Conservation (phyloP, 2,797 vertebrate genomes). For the Siniperca scherzeri region DNA sequence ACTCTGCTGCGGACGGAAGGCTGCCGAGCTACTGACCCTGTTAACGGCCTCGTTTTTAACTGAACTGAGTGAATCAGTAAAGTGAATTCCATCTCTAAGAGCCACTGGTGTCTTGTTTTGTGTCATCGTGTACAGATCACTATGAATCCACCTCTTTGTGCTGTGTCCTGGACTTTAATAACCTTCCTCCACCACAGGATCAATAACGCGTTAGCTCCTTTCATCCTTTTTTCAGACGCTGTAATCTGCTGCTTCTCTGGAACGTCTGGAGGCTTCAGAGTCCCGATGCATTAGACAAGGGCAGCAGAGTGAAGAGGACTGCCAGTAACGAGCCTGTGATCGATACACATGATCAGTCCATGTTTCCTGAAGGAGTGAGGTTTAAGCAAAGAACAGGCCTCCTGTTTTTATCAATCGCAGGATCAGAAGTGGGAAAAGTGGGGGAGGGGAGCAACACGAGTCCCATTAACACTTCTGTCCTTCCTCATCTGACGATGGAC, state of each 20-base stretch:
- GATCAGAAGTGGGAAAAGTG: neutral
- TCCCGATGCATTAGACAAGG: neutral
- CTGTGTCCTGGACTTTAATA: neutral
- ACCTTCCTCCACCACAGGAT: neutral
- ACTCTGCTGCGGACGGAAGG: neutral
- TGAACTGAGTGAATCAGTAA: neutral
- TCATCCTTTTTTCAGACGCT: neutral
- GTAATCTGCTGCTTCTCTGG: conserved; percentile 5
- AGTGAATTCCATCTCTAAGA: neutral
- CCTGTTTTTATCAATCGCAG: neutral
- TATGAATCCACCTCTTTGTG: neutral
- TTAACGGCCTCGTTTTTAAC: neutral
- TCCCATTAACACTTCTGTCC: neutral
- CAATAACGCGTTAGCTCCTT: neutral
- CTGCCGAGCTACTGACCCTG: neutral
- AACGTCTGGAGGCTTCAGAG: neutral
- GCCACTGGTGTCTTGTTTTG: no score
- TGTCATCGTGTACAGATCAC: neutral
- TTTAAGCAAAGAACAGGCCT: conserved; percentile 1
- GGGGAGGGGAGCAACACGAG: neutral
- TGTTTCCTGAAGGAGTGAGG: neutral
- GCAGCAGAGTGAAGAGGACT: neutral
- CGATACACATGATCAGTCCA: neutral
- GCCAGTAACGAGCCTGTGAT: neutral
- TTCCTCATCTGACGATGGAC: neutral